Evolutionary conservation across 2,113 vertebrate species (phyloP), one percentile per base, ranked within the genome.

Genomic region (Ptyas mucosa): DNA sequence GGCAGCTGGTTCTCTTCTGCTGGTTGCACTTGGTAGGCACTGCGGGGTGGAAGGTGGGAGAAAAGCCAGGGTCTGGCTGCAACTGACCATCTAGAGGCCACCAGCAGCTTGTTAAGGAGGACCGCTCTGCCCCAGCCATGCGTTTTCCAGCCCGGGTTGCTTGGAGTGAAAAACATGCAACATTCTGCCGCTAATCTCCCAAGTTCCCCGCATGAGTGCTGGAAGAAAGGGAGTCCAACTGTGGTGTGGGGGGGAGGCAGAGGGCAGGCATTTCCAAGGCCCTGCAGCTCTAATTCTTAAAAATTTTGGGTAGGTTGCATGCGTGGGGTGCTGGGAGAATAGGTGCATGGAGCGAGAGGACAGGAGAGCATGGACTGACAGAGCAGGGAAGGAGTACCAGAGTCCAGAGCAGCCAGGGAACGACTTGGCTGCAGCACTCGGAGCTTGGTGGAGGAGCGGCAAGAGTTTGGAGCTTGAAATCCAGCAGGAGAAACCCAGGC

Each of bases 151-250:
- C 54, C 89, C 97, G 93, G 95, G 95, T 92, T 87, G 90, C 96
- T 97, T 96, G 97, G 97, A 96, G 98, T 95, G 96, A 96, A 95
- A 96, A 97, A 97, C 97, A 97, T 98, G 98, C 98, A 98, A 97
- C 98, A 98, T 97, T 97, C 97, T 96, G 97, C 54, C 1, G 54
- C 97, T 98, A 97, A 97, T 97, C 95, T 93, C 95, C 85, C 64
- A 52, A 95, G 91, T 94, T 93, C 91, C 94, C 57, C 54, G 85
- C 43, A 90, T 90, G 61, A 91, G 93, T 85, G 94, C 93, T 90
- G 6, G 92, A 94, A 94, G 94, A 85, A 81, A 24, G 91, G 93
- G 94, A 95, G 96, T 93, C 96, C 94, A 95, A 95, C 88, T 95
- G 95, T 93, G 94, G 51, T 52, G 51, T 11, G 10, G 51, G 10